These are phyloP conservation scores for Tenodera sinensis DNA, from an alignment of 2,888 invertebrate genomes.

Conservation along the genomic window DNA sequence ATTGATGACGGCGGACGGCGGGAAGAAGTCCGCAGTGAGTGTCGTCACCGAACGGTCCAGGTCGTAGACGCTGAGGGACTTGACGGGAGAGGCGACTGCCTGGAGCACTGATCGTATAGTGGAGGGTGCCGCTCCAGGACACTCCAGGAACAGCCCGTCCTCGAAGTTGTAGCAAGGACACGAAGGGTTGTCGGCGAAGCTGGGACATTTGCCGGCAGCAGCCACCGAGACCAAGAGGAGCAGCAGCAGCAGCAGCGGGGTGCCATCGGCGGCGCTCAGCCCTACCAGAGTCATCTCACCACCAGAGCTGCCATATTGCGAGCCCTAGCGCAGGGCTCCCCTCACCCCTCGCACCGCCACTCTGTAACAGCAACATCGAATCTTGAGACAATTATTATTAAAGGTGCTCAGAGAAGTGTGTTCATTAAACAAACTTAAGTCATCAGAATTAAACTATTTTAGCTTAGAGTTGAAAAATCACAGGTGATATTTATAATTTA, in stretches of 20 bases:
- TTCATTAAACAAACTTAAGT: no score
- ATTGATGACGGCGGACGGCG: slow-evolving; percentile 61
- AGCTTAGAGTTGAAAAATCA: no score
- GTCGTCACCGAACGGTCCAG: slow-evolving; percentile 76
- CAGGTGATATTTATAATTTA: no score
- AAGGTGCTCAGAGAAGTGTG: no score
- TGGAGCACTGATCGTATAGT: slow-evolving; percentile 69
- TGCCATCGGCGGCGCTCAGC: not conserved
- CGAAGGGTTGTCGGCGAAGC: slow-evolving; percentile 59
- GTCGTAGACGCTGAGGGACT: slow-evolving; percentile 85
- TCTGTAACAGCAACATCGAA: not conserved
- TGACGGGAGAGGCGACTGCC: slow-evolving; percentile 52
- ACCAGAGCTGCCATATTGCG: slow-evolving; percentile 6
- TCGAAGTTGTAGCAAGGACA: slow-evolving; percentile 92
- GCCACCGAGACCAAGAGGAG: not conserved
- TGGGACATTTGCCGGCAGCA: slow-evolving; percentile 3
- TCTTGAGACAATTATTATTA: no score
- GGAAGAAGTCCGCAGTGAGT: slow-evolving; percentile 72
- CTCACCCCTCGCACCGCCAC: not conserved
- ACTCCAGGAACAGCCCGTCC: slow-evolving; percentile 86
- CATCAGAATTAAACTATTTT: no score
- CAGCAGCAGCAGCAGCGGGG: slow-evolving; percentile 8
- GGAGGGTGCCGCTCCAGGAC: slow-evolving; percentile 74
- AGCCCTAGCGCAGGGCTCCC: not conserved
- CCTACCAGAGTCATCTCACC: slow-evolving; percentile 20